Percentiles rank a stretch among this genome's conserved stretches.
Conservation (phyloP, 2,113 vertebrate species). For the Hyaena hyaena region DNA sequence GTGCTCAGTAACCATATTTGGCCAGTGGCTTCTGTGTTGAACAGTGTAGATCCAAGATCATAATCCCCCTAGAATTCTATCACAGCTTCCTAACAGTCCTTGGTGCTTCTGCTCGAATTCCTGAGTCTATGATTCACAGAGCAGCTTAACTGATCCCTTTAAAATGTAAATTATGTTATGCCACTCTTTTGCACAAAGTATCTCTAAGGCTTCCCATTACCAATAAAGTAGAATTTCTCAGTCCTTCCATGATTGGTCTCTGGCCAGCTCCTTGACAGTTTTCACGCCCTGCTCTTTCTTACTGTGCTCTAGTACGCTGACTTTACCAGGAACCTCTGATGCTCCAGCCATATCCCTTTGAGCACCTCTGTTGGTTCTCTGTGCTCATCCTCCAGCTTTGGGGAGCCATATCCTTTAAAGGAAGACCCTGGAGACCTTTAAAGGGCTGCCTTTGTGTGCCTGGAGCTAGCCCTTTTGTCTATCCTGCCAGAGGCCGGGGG, state of each 20-base stretch:
- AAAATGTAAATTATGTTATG: not conserved
- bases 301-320: not conserved
- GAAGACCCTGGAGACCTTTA: not conserved
- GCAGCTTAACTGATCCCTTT: not conserved
- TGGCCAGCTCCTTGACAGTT: not conserved
- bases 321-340: not conserved
- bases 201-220: not conserved
- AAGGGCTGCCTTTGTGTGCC: not conserved
- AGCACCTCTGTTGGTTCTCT: not conserved
- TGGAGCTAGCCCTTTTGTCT: not conserved
- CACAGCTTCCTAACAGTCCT: not conserved
- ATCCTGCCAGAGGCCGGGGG: not conserved
- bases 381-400: not conserved
- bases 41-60: not conserved
- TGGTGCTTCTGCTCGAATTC: not conserved
- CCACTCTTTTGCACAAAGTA: not conserved
- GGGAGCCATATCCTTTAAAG: not conserved
- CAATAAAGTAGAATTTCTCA: not conserved
- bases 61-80: not conserved
- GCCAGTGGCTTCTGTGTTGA: not conserved
- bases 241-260: not conserved
- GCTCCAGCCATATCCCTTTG: not conserved
- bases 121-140: not conserved
- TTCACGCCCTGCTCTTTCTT: not conserved
- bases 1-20: not conserved